Base-by-base conservation (phyloP, 2,113 vertebrate genomes). In the Motacilla alba region DNA sequence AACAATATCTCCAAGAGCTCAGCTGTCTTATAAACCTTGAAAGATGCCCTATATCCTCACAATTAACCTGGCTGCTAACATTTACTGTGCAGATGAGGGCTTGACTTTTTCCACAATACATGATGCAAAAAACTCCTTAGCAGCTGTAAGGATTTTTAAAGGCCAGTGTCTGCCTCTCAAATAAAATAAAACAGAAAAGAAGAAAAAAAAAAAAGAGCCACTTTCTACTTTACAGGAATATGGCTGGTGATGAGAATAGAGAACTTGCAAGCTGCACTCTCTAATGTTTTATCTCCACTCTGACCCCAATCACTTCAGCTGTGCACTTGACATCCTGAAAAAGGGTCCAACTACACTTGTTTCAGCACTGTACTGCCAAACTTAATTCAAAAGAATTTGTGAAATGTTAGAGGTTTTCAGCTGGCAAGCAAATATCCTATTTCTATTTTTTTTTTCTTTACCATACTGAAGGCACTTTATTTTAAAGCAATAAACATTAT, bases 21-120 rank as follows among this genome's bases (percentile, higher is more conserved):
- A 81, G 70, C 46, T 90, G 80, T 84, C 95, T 91, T 68, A 47
- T 31, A 86, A 93, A 88, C 52, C 68, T 81, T 86, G 52, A 88
- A 78, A 83, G 68, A 92, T 83, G 62, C 52, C 56, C 85, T 67
- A 18, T 81, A 83, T 59, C 75, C 63, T 90, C 92, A 86, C 72
- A 86, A 94, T 92, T 94, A 96, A 93, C 88, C 73, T 62, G 75
- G 52, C 68, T 62, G 35, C 87, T 94, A 95, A 75, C 93, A 86
- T 96, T 93, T 86, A 88, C 80, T 47, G 68, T 74, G 79, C 86
- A 90, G 81, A 82, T 60, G 91, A 91, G 89, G 53, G 62, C 83
- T 93, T 87, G 88, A 80, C 73, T 94, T 95, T 86, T 94, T 83
- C 83, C 30, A 37, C 50, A 72, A 70, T 37, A 93, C 37, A n/a